Evolutionary conservation across 2,888 invertebrate genomes (phyloP).

Genomic region (Amblyjoppa proteus): DNA sequence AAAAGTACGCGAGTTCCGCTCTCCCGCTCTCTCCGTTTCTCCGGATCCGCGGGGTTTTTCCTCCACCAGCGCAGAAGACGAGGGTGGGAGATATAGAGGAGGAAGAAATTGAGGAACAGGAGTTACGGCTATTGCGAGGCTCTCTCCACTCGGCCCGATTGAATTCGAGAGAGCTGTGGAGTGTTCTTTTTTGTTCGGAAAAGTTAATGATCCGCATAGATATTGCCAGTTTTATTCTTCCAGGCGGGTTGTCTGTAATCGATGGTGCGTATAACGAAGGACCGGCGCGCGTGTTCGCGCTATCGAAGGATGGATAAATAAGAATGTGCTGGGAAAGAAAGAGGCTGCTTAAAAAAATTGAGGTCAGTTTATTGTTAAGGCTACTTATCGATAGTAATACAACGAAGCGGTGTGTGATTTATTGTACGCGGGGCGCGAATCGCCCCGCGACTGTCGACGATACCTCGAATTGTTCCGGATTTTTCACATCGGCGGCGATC

Average conservation of each 20-base stretch:
- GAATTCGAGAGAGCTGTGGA: constrained; percentile 1
- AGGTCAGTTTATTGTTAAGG: constrained; percentile 42
- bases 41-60: constrained; percentile 7
- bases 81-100: constrained; percentile 2
- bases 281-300: background rate
- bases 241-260: background rate
- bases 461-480: background rate
- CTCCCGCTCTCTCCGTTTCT: background rate
- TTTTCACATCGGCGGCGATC: no score
- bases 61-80: background rate
- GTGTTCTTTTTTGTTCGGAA: constrained; percentile 9
- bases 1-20: constrained; percentile 12
- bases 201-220: constrained; percentile 37
- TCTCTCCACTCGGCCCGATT: constrained; percentile 18
- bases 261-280: background rate
- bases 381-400: constrained; percentile 51
- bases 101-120: background rate
- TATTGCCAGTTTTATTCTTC: constrained; percentile 22
- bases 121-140: constrained; percentile 4
- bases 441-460: background rate
- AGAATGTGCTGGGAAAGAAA: background rate
- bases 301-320: background rate
- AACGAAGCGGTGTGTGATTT: constrained; percentile 28
- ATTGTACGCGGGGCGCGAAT: background rate
- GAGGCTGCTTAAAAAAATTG: constrained; percentile 19